Percentiles rank a stretch among this genome's conserved stretches.
phyloP scores from a whole-genome alignment of 2,888 invertebrate species.

The Hoplodrina ambigua region DNA sequence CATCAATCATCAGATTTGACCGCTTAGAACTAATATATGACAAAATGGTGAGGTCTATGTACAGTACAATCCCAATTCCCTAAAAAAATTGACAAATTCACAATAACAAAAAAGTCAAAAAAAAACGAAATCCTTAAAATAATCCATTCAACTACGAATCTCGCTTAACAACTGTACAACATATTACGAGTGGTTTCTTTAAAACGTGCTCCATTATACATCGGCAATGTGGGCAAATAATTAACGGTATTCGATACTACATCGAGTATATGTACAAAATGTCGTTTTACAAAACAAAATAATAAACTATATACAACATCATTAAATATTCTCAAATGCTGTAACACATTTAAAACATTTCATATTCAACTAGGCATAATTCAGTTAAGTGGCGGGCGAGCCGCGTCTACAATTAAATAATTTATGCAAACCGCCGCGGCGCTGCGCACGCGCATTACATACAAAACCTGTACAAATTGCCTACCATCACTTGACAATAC shows the following conservation, averaged over 20 bases:
- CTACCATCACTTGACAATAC: conserved; percentile 73
- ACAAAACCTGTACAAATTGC: conserved; percentile 80
- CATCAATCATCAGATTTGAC: conserved; percentile 87
- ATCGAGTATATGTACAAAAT: conserved; percentile 85
- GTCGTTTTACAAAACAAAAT: conserved; percentile 88
- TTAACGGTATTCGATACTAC: conserved; percentile 78
- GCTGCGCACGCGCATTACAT: conserved; percentile 63
- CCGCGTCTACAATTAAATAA: conserved; percentile 79
- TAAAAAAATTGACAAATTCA: conserved; percentile 93
- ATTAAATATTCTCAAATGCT: conserved; percentile 90
- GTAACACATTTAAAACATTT: conserved; percentile 91
- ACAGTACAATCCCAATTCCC: conserved; percentile 93
- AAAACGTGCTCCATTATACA: conserved; percentile 82
- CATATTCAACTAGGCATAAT: conserved; percentile 88
- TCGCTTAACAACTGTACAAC: conserved; percentile 90
- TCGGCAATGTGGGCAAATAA: conserved; percentile 85
- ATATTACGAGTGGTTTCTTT: conserved; percentile 89
- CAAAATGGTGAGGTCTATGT: conserved; percentile 90
- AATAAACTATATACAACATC: conserved; percentile 90
- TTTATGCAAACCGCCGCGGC: conserved; percentile 70
- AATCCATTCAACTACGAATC: conserved; percentile 88
- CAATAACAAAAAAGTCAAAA: conserved; percentile 91
- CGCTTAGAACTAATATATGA: conserved; percentile 86
- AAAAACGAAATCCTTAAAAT: conserved; percentile 84
- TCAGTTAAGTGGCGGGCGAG: conserved; percentile 79